Evolutionary conservation across 2,888 invertebrate species (phyloP), one percentile per base, ranked within the genome.

Genomic region (Schizotus pectinicornis): DNA sequence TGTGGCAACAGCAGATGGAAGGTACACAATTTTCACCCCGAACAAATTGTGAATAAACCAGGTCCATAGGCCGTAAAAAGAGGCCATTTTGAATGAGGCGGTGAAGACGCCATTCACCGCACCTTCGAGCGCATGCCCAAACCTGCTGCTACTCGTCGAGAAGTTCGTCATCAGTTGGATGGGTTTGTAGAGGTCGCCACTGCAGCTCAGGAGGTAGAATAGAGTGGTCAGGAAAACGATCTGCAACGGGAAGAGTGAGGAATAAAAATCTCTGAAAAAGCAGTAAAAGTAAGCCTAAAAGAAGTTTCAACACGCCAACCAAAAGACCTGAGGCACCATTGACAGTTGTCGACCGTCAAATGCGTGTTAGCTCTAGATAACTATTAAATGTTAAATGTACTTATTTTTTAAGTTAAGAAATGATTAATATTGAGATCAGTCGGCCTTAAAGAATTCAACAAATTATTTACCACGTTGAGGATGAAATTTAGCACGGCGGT

Each of bases 1-100:
- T 1, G 95, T 92, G 0, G 97, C 98, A 70, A 97, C 81, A 43
- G 92, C 94, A 72, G 96, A 92, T 0, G 98, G 98, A 64, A 98
- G 84, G 79, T 97, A 98, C 33, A 98, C 94, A 59, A 99, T 93
- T 79, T 95, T 94, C 2, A 92, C 92, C 55, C 93, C 93, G 77
- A 98, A 98, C 7, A 98, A 82, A 65, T 94, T 95, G 79, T 99
- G 98, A 48, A 95, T 92, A 61, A 98, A 86, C 95, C 98, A 99
- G 0, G 98, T 98, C 88, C 98, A 99, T 63, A 98, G 84, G 0
- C 98, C 98, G 77, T 99, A 98, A 81, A 99, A 99, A 0, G 92
- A 84, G 0, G 96, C 94, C 88, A 98, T 94, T 82, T 98, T 99
- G 71, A 97, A 91, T 1, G 98, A 96, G 0, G 98, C 97, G 58